Evolutionary conservation across 1,140 invertebrate genomes (phyloP).

Genomic region (Cydia pomonella): DNA sequence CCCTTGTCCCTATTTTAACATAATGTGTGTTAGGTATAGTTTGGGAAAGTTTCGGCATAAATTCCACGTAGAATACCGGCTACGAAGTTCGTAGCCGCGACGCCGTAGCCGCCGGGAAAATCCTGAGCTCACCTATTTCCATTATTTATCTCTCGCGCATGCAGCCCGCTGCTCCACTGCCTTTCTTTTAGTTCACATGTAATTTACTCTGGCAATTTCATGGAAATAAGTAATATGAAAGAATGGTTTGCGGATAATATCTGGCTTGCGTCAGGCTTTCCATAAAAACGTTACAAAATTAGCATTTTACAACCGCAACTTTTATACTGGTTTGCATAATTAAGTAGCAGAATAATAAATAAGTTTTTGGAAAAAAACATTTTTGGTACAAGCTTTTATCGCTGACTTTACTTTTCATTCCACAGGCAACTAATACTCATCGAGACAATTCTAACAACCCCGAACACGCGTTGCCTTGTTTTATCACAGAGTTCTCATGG

Average conservation of each 20-base stretch:
- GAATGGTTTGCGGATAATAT: background rate
- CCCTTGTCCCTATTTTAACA: background rate
- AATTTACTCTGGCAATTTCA: slow-evolving; percentile 9
- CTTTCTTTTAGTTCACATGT: background rate
- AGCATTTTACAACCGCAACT: background rate
- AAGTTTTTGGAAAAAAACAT: no score
- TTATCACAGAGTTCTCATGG: no score
- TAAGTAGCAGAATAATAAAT: background rate
- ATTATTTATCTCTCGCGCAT: slow-evolving; percentile 21
- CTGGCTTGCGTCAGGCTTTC: background rate
- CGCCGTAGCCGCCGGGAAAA: background rate
- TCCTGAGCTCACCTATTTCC: slow-evolving; percentile 20
- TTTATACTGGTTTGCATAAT: background rate
- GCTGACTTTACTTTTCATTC: no score
- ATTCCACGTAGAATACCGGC: slow-evolving; percentile 18
- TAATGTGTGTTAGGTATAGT: background rate
- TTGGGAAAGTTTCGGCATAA: background rate
- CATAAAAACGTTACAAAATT: background rate
- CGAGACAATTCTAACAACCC: no score
- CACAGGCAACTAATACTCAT: no score
- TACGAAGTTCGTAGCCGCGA: slow-evolving; percentile 26
- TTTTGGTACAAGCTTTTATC: no score
- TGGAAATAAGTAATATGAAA: background rate
- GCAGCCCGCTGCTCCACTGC: slow-evolving; percentile 13
- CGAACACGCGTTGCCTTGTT: no score